Evolutionary conservation across 2,888 invertebrate genomes (phyloP), one percentile per base, ranked within the genome.

Genomic region (Tenthredo scrophulariae): DNA sequence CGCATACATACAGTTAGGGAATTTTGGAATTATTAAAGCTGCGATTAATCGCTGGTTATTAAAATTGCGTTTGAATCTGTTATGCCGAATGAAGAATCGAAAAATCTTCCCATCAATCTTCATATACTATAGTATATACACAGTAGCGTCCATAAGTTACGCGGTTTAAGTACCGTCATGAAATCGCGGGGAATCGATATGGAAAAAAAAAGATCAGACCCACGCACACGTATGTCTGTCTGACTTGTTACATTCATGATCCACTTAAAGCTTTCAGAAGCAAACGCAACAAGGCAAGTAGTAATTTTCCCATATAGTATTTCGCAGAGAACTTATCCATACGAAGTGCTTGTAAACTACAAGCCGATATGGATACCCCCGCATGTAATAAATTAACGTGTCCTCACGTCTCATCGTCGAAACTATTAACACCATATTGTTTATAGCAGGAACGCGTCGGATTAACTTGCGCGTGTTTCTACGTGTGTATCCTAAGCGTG

Each of bases 371-470:
- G 6, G 67, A 29, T 33, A 18, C 67, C 29, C 33, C 1, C 5
- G 67, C 54, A n/a, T 18, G 13, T 13, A 29, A 67, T 67, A 13
- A 29, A 29, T 54, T 54, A 7, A 33, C 26, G 22, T 67, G 67
- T 33, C 18, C 29, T 26, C 37, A 33, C 9, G 37, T 70, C 7
- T 33, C 15, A 70, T 33, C 7, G 18, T 15, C n/a, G 70, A 70
- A 70, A 70, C 70, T 18, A 70, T 70, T 70, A 70, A 70, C 18
- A 70, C 1, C n/a, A 37, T 70, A 70, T 37, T 70, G 70, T 70
- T 70, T 37, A 70, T 37, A 37, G 37, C 37, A n/a, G 70, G 18
- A 9, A 70, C 33, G 37, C 18, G 37, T 67, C 1, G 65, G 22
- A 65, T 29, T 29, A 65, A 65, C 2, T 26, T 2, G 33, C 33